Evolutionary conservation across 2,888 invertebrate genomes (phyloP).

Genomic region (Tenthredo livida): DNA sequence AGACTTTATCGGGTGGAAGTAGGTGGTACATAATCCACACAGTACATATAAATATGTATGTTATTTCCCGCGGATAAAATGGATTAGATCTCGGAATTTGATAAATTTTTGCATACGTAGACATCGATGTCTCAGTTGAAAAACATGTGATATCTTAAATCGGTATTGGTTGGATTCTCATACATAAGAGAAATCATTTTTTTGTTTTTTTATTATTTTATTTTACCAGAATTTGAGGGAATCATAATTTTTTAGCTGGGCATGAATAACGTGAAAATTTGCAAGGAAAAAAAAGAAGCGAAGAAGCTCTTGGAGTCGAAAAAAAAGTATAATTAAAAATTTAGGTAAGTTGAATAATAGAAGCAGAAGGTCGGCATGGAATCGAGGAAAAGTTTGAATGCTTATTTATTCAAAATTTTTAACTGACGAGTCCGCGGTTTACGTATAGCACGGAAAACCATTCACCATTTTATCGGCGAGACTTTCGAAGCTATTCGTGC

Average conservation of each 20-base stretch:
- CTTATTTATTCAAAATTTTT: constrained; percentile 38
- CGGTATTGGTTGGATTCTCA: too few relatives aligned
- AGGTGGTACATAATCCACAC: not conserved
- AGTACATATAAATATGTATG: constrained; percentile 1
- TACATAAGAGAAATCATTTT: too few relatives aligned
- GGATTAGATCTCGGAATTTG: not conserved
- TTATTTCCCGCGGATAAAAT: not conserved
- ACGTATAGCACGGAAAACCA: constrained; percentile 13
- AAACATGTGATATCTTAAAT: too few relatives aligned
- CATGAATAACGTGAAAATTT: not conserved
- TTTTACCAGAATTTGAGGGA: too few relatives aligned
- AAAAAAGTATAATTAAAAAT: constrained; percentile 10
- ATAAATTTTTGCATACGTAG: not conserved
- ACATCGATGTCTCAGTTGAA: not conserved
- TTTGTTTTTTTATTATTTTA: too few relatives aligned
- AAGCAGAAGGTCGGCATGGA: not conserved
- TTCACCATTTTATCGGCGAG: constrained; percentile 28
- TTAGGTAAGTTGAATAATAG: not conserved
- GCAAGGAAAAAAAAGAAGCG: not conserved
- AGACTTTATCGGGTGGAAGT: constrained; percentile 29
- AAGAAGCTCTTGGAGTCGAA: not conserved
- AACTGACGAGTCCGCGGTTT: constrained; percentile 22
- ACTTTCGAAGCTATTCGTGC: constrained; percentile 33
- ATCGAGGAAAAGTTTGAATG: constrained; percentile 18
- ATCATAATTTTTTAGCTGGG: not conserved